phyloP scores from a whole-genome alignment of 2,113 vertebrate species.

The Haplochromis burtoni region DNA sequence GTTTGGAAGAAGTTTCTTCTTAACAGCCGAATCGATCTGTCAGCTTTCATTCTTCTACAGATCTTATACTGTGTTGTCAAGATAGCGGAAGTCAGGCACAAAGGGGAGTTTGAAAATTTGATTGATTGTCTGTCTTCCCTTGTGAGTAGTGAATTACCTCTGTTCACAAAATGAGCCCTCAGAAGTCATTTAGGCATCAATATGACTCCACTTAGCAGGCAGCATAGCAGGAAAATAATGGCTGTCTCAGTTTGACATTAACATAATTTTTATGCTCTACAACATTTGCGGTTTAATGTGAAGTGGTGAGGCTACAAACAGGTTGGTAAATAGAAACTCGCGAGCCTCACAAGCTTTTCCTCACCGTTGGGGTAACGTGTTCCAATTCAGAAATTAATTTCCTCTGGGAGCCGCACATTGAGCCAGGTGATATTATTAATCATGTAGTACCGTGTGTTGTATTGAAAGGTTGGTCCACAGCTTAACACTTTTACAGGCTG shows the following conservation, averaged over 20 bases:
- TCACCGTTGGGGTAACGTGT: neutral
- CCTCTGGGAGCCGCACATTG: neutral
- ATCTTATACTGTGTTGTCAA: neutral
- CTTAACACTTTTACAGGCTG: neutral
- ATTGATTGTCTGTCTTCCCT: neutral
- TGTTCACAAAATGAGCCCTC: neutral
- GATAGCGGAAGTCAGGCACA: neutral
- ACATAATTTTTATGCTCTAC: neutral
- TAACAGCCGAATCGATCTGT: neutral
- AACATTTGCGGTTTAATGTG: neutral
- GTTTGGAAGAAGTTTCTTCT: neutral
- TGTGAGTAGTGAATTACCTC: neutral
- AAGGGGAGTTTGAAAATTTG: neutral
- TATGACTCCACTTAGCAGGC: neutral
- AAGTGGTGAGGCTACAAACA: neutral
- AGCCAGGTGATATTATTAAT: neutral
- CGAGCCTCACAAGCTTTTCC: neutral
- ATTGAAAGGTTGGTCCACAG: neutral
- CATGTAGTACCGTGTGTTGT: neutral
- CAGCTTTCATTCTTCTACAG: neutral
- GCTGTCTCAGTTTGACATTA: neutral
- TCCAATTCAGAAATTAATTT: constrained; percentile 21
- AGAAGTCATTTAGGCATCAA: neutral
- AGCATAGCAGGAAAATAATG: neutral
- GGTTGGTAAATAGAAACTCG: neutral